phyloP scores from a whole-genome alignment of 2,888 invertebrate genomes.

The Dynastes hyllus region DNA sequence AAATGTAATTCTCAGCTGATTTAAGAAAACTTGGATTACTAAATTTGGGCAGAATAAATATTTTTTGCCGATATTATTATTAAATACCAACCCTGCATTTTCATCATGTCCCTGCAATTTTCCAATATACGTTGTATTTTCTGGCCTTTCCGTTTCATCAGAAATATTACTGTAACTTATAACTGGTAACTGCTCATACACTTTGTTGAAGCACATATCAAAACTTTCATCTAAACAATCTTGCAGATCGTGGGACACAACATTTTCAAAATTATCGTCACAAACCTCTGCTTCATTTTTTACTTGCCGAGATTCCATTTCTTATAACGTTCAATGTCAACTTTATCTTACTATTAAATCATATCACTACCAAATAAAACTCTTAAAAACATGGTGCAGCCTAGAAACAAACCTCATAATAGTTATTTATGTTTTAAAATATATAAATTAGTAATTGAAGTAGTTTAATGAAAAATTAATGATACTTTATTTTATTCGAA shows the following conservation, averaged over 20 bases:
- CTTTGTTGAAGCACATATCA: slow-evolving; percentile 71
- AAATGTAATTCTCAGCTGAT: slow-evolving; percentile 57
- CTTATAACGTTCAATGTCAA: slow-evolving; percentile 44
- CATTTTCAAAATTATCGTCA: slow-evolving; percentile 67
- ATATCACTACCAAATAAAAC: slow-evolving; percentile 43
- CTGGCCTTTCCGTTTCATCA: slow-evolving; percentile 61
- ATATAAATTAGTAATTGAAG: background rate
- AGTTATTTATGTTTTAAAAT: slow-evolving; percentile 13
- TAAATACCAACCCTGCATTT: slow-evolving; percentile 71
- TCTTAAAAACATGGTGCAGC: slow-evolving; percentile 49
- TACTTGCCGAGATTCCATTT: slow-evolving; percentile 59
- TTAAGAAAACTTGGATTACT: slow-evolving; percentile 58
- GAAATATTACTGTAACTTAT: slow-evolving; percentile 66
- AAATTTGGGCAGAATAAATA: slow-evolving; percentile 62
- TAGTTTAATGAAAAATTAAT: background rate
- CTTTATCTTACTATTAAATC: slow-evolving; percentile 47
- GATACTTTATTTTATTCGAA: background rate
- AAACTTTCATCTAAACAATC: slow-evolving; percentile 72
- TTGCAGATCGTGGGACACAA: slow-evolving; percentile 73
- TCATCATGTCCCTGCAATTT: slow-evolving; percentile 70
- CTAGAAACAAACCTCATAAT: slow-evolving; percentile 47
- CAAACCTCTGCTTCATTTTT: slow-evolving; percentile 48
- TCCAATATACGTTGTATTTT: slow-evolving; percentile 69
- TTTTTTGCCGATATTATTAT: slow-evolving; percentile 36
- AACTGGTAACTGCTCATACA: slow-evolving; percentile 71